Evolutionary conservation across 2,888 invertebrate species (phyloP).

Genomic region (Lacanobia oleracea): DNA sequence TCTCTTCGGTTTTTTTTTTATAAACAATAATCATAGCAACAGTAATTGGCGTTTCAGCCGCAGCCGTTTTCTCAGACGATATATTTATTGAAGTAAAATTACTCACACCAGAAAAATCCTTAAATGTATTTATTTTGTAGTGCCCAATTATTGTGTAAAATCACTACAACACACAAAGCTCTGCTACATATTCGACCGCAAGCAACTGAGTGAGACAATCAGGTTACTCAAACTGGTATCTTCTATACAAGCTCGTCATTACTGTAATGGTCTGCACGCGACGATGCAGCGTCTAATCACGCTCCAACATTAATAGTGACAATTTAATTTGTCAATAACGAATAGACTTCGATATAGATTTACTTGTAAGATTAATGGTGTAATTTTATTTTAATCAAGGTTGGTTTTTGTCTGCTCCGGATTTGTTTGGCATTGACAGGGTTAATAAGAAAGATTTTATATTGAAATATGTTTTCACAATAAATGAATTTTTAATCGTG

Average conservation of each 20-base stretch:
- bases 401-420: background rate
- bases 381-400: conserved; percentile 15
- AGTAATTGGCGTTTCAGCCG: background rate
- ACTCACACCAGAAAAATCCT: too few species aligned
- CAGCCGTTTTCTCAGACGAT: background rate
- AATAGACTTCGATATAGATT: conserved; percentile 36
- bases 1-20: background rate
- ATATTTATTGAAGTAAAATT: too few species aligned
- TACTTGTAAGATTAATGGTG: conserved; percentile 46
- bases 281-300: conserved; percentile 53
- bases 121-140: background rate
- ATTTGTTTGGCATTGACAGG: background rate
- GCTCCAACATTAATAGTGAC: conserved; percentile 55
- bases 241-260: conserved; percentile 57
- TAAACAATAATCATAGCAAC: background rate
- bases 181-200: conserved; percentile 50
- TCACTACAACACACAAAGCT: conserved; percentile 11
- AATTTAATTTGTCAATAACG: conserved; percentile 63
- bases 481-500: background rate
- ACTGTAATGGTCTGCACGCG: conserved; percentile 61
- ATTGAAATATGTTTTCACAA: background rate
- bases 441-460: background rate
- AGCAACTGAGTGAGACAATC: conserved; percentile 55
- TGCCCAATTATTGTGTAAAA: conserved; percentile 1
- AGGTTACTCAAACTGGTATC: conserved; percentile 58